These are phyloP conservation scores for Probaryconus sp. DNA, from an alignment of 1,140 invertebrate genomes.

Conservation along the genomic window DNA sequence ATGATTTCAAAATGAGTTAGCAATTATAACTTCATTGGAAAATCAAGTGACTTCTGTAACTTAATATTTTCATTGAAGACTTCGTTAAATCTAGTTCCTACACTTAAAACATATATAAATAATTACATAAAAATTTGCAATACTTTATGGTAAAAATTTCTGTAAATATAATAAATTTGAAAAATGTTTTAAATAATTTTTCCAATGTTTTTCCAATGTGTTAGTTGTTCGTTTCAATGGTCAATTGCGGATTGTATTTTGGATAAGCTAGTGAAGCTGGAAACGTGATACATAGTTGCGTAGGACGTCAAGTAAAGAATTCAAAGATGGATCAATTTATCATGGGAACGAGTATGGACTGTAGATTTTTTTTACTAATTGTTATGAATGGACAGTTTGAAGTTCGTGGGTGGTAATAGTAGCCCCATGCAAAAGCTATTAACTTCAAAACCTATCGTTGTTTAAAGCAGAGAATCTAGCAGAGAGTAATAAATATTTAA, in stretches of 20 bases:
- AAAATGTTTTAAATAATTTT: background rate
- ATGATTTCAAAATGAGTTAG: slow-evolving; percentile 17
- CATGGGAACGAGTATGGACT: slow-evolving; percentile 20
- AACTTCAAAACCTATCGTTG: slow-evolving; percentile 7
- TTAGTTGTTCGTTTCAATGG: no score
- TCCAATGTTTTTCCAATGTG: no score
- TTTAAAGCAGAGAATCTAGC: no score
- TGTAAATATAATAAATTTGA: no score
- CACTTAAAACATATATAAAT: no score
- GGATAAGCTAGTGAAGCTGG: slow-evolving; percentile 1
- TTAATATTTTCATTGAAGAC: slow-evolving; percentile 33
- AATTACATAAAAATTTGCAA: no score
- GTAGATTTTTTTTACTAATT: slow-evolving; percentile 32
- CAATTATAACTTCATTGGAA: slow-evolving; percentile 36
- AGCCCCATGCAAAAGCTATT: slow-evolving; percentile 37
- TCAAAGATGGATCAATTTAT: slow-evolving; percentile 41
- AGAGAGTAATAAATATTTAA: no score
- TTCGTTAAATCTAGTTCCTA: no score
- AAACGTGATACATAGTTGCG: slow-evolving; percentile 25
- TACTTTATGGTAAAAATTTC: no score
- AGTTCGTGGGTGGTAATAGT: slow-evolving; percentile 54
- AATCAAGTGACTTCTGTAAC: slow-evolving; percentile 30
- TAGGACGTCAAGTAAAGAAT: slow-evolving; percentile 17
- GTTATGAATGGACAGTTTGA: slow-evolving; percentile 27
- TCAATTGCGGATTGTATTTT: slow-evolving; percentile 3